Evolutionary conservation across 2,888 invertebrate genomes (phyloP).

Genomic region (Atethmia centrago): DNA sequence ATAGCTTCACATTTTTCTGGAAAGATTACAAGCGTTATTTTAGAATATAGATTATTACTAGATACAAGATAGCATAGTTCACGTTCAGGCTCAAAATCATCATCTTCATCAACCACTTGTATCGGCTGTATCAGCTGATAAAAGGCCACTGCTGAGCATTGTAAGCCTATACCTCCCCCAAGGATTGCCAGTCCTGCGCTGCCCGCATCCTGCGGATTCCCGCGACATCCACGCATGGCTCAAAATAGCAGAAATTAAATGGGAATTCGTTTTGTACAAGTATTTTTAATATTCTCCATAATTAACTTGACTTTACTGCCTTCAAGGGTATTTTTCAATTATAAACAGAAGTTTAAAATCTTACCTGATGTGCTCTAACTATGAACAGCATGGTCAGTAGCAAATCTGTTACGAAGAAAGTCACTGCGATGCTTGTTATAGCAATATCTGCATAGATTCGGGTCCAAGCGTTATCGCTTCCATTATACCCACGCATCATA

Average conservation of each 20-base stretch:
- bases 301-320: not conserved
- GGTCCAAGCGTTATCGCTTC: slow-evolving; percentile 6
- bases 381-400: slow-evolving; percentile 41
- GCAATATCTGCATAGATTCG: slow-evolving; percentile 31
- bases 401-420: slow-evolving; percentile 19
- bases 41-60: not conserved
- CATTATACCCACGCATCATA: slow-evolving; percentile 13
- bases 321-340: not conserved
- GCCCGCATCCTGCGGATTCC: not conserved
- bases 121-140: no score
- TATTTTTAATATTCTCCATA: not conserved
- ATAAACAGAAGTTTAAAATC: not conserved
- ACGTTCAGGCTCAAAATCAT: not conserved
- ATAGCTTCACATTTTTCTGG: slow-evolving; percentile 58
- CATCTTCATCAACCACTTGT: not conserved
- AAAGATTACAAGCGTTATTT: slow-evolving; percentile 29
- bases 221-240: not conserved
- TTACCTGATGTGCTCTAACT: slow-evolving; percentile 34
- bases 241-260: not conserved
- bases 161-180: not conserved
- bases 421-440: slow-evolving; percentile 20
- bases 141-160: not conserved
- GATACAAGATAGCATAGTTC: not conserved
- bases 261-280: no score
- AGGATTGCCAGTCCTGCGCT: not conserved